Conservation (phyloP, 2,888 invertebrate genomes). For the Drosophila acutilabella region DNA sequence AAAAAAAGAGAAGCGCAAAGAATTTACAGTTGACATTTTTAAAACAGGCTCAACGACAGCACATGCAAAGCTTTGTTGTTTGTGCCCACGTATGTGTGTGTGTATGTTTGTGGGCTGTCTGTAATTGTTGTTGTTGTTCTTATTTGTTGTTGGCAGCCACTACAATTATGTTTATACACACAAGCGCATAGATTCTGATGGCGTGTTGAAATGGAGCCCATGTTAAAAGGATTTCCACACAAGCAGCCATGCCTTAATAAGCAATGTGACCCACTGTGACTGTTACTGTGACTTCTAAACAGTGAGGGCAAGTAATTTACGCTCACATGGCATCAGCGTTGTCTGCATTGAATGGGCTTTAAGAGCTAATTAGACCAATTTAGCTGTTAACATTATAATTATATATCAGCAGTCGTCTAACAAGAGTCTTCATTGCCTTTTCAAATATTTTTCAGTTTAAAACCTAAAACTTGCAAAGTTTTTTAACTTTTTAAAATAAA, state of each 20-base stretch:
- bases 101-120: conserved; percentile 27
- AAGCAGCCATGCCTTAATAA: conserved; percentile 45
- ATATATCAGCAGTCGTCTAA: no score
- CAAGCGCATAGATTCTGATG: conserved; percentile 37
- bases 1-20: conserved; percentile 43
- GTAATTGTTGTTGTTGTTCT: conserved; percentile 43
- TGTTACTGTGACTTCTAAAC: conserved; percentile 14
- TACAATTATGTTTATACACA: conserved; percentile 73
- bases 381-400: no score
- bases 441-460: no score
- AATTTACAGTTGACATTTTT: conserved; percentile 75
- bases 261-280: conserved; percentile 42
- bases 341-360: no score
- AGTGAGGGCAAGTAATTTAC: conserved; percentile 41
- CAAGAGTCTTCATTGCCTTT: no score
- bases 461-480: no score
- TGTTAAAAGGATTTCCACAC: conserved; percentile 47
- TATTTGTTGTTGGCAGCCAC: conserved; percentile 52
- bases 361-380: no score
- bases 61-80: conserved; percentile 27
- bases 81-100: conserved; percentile 19
- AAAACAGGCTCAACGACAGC: conserved; percentile 47
- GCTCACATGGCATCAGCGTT: conserved; percentile 17
- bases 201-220: conserved; percentile 64
- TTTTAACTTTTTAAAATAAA: no score